phyloP scores from a whole-genome alignment of 2,888 invertebrate species.

The Craniophora ligustri region DNA sequence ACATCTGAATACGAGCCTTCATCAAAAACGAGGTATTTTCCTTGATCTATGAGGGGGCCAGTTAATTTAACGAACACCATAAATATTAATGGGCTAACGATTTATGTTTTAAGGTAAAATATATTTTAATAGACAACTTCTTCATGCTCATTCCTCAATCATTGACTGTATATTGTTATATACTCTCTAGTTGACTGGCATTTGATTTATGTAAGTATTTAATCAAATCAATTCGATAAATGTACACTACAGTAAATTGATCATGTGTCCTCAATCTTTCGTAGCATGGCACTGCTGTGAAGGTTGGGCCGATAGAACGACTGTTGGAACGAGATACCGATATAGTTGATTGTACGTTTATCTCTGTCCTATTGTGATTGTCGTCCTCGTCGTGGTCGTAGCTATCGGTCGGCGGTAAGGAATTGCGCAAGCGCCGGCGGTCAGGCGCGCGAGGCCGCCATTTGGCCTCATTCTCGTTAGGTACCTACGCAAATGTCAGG shows the following conservation, averaged over 20 bases:
- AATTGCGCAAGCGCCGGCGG: constrained; percentile 68
- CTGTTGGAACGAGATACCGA: constrained; percentile 39
- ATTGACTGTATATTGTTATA: no score
- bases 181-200: constrained; percentile 29
- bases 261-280: constrained; percentile 59
- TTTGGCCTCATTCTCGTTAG: constrained; percentile 72
- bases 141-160: no score
- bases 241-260: constrained; percentile 53
- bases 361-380: constrained; percentile 32
- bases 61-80: no score
- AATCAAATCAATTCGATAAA: constrained; percentile 57
- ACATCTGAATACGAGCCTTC: no score
- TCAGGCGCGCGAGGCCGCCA: constrained; percentile 71
- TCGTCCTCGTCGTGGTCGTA: constrained; percentile 17
- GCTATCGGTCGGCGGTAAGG: constrained; percentile 33
- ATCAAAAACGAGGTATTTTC: no score
- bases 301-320: constrained; percentile 34
- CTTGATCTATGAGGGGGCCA: no score
- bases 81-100: no score
- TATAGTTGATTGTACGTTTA: constrained; percentile 35
- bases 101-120: no score
- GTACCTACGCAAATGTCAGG: constrained; percentile 76
- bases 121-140: no score
- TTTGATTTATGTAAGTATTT: constrained; percentile 37
- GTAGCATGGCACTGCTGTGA: constrained; percentile 21